phyloP scores from a whole-genome alignment of 2,113 vertebrate genomes.

The Donacobius atricapilla region DNA sequence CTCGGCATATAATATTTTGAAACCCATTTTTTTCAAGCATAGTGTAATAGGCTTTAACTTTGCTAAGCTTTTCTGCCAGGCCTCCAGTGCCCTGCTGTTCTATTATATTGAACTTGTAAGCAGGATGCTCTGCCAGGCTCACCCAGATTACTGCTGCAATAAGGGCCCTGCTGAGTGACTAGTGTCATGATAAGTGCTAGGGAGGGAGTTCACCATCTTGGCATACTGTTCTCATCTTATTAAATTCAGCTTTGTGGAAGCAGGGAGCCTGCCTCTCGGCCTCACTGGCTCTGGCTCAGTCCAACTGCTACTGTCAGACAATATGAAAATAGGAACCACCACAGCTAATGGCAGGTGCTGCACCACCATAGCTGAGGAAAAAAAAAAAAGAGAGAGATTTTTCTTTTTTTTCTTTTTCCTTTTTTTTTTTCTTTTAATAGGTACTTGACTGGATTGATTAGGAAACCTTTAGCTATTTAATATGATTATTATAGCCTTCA shows the following conservation, averaged over 20 bases:
- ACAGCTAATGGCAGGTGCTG: constrained; percentile 86
- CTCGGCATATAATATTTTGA: constrained; percentile 76
- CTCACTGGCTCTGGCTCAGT: constrained; percentile 81
- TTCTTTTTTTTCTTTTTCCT: neutral
- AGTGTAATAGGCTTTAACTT: constrained; percentile 96
- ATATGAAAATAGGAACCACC: constrained; percentile 85
- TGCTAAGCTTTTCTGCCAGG: constrained; percentile 97
- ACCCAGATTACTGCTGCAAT: constrained; percentile 92
- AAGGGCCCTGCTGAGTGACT: constrained; percentile 90
- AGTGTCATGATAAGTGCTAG: constrained; percentile 87
- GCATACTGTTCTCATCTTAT: constrained; percentile 94
- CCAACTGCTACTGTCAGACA: constrained; percentile 90
- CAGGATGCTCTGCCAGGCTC: constrained; percentile 84
- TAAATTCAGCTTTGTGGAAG: constrained; percentile 90
- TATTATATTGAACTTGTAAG: constrained; percentile 97
- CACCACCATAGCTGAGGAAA: constrained; percentile 64
- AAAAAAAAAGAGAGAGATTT: constrained; percentile 23
- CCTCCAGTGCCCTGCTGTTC: constrained; percentile 87
- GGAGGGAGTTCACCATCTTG: constrained; percentile 85
- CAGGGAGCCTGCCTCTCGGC: constrained; percentile 81
- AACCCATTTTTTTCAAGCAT: constrained; percentile 82
- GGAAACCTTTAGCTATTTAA: constrained; percentile 29
- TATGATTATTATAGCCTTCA: neutral
- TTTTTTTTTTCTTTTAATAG: neutral
- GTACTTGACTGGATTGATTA: neutral